phyloP scores from a whole-genome alignment of 2,113 vertebrate genomes.

The Xiphophorus hellerii region DNA sequence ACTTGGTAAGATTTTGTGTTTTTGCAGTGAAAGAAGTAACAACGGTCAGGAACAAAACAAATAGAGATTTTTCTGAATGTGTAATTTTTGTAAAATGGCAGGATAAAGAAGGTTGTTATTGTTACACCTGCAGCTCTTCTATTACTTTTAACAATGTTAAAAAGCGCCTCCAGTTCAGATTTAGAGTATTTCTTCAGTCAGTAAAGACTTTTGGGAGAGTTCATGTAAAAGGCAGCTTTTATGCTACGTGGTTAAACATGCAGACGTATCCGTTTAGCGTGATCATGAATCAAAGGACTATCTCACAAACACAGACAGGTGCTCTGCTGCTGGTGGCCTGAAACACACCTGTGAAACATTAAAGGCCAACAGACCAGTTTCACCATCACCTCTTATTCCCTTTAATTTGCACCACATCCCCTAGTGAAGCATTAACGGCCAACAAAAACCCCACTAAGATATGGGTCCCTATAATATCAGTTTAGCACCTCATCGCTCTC shows the following conservation, averaged over 20 bases:
- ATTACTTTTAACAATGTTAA: neutral
- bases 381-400: conserved; percentile 22
- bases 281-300: no score
- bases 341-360: neutral
- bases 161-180: neutral
- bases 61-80: no score
- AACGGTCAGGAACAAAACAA: neutral
- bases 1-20: no score
- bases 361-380: neutral
- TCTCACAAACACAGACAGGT: neutral
- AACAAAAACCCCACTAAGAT: neutral
- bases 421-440: neutral
- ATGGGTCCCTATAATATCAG: neutral
- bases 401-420: neutral
- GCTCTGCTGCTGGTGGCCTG: neutral
- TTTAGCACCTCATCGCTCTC: neutral
- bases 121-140: neutral
- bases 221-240: neutral
- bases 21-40: neutral
- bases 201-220: neutral
- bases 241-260: neutral
- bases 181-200: no score
- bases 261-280: no score
- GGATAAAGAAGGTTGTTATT: neutral
- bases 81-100: no score